phyloP scores from a whole-genome alignment of 2,888 invertebrate genomes.

The Entomobrya multifasciata region DNA sequence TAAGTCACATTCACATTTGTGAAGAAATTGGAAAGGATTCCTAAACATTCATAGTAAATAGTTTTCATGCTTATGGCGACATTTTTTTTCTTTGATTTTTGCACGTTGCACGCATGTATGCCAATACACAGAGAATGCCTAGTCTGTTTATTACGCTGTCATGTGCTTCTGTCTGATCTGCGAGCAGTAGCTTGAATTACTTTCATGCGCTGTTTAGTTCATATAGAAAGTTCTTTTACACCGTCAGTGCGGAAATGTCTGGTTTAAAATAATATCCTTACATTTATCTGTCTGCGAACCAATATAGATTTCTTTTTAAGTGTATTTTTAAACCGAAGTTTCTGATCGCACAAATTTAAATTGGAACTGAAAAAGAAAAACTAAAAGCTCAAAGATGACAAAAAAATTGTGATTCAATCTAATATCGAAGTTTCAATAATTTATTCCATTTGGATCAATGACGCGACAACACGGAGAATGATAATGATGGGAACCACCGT shows the following conservation, averaged over 20 bases:
- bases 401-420: too few relatives aligned
- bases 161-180: not conserved
- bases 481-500: conserved; percentile 44
- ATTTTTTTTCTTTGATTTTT: conserved; percentile 19
- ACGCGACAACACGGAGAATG: conserved; percentile 1
- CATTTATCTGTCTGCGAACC: too few relatives aligned
- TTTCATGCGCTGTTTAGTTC: not conserved
- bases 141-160: not conserved
- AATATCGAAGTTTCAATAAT: conserved; percentile 4
- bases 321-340: too few relatives aligned
- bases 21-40: conserved; percentile 18
- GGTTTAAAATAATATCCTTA: too few relatives aligned
- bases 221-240: not conserved
- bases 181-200: not conserved
- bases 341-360: too few relatives aligned
- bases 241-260: not conserved
- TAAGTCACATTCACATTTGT: conserved; percentile 4
- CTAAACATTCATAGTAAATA: conserved; percentile 27
- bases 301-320: too few relatives aligned
- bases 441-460: conserved; percentile 3
- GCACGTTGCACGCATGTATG: too few relatives aligned
- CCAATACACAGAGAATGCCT: not conserved
- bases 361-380: too few relatives aligned
- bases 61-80: not conserved
- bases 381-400: too few relatives aligned